Evolutionary conservation across 2,797 vertebrate genomes (phyloP).

Genomic region (Sciaenops ocellatus): DNA sequence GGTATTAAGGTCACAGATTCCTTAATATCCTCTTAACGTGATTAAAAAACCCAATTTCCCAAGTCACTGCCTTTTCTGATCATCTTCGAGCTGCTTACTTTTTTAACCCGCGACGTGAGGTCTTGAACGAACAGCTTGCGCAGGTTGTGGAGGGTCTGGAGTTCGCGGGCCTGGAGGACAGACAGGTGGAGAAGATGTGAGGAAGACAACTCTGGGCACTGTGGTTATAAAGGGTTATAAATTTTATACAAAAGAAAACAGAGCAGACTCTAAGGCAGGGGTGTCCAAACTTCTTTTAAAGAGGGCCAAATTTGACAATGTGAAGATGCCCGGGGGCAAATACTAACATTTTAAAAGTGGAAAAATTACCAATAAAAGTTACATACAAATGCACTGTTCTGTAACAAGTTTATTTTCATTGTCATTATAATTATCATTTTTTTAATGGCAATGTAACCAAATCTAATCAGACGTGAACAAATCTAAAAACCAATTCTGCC

Average conservation of each 20-base stretch:
- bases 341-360: no score
- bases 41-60: not conserved
- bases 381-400: no score
- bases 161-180: conserved; percentile 90
- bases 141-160: conserved; percentile 98
- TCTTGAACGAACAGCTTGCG: conserved; percentile 98
- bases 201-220: not conserved
- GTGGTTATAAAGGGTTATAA: not conserved
- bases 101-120: conserved; percentile 96
- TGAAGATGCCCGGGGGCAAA: no score
- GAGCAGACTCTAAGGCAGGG: not conserved
- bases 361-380: no score
- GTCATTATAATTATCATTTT: no score
- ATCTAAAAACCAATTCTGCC: no score
- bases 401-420: no score
- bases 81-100: conserved; percentile 84
- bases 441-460: no score
- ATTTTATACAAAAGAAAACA: not conserved
- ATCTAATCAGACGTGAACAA: no score
- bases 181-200: conserved; percentile 35
- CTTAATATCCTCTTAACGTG: not conserved
- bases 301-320: no score
- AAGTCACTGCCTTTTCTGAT: conserved; percentile 5
- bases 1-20: conserved; percentile 8
- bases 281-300: no score